Conservation (phyloP, 2,888 invertebrate species). For the Limenitis camilla region DNA sequence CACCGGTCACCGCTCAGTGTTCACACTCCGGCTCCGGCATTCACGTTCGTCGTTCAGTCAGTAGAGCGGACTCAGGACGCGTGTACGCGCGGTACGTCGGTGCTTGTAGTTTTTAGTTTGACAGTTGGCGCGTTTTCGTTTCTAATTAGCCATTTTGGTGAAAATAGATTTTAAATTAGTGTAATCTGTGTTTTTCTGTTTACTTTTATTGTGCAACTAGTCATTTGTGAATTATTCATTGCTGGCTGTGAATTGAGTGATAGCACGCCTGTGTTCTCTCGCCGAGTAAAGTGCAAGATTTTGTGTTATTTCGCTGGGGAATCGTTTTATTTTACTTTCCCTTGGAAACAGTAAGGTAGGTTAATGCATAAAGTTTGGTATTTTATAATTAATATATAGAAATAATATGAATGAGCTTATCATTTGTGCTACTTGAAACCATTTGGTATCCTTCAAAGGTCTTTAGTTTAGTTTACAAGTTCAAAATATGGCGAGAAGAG, state of each 20-base stretch:
- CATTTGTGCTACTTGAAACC: conserved; percentile 39
- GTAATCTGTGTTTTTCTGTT: conserved; percentile 72
- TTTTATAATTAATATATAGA: conserved; percentile 12
- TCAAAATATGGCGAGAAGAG: conserved; percentile 59
- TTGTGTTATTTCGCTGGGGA: conserved; percentile 61
- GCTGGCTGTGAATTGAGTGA: conserved; percentile 67
- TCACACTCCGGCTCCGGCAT: too few relatives aligned
- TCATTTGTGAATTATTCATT: conserved; percentile 61
- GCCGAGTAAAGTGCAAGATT: conserved; percentile 61
- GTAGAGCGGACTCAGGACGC: conserved; percentile 69
- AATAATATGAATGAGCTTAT: conserved; percentile 11
- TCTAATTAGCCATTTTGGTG: conserved; percentile 56
- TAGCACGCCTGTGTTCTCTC: conserved; percentile 61
- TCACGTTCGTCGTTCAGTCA: conserved; percentile 42
- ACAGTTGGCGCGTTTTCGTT: conserved; percentile 74
- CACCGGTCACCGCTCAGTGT: too few relatives aligned
- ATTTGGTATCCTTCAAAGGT: conserved; percentile 45
- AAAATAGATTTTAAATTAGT: conserved; percentile 72
- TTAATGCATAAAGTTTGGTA: conserved; percentile 27
- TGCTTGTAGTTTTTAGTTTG: conserved; percentile 75
- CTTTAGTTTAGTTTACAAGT: conserved; percentile 47
- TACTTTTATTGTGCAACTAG: conserved; percentile 63
- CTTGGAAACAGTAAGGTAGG: conserved; percentile 56
- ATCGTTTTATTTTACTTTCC: conserved; percentile 41
- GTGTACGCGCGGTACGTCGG: conserved; percentile 67